phyloP scores from a whole-genome alignment of 2,888 invertebrate species.

The Aspidiotus destructor region DNA sequence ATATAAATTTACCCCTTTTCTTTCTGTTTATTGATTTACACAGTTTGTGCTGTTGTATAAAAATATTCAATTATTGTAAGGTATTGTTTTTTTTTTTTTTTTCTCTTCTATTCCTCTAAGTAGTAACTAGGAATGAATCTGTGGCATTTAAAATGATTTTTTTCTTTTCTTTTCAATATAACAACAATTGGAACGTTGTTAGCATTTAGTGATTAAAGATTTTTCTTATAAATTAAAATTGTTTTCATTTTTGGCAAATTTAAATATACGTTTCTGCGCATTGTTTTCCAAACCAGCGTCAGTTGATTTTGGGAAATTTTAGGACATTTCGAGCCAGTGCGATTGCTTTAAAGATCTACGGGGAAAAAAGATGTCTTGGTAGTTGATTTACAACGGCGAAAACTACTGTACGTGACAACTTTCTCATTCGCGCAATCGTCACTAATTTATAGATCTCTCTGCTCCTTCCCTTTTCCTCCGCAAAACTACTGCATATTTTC shows the following conservation, averaged over 20 bases:
- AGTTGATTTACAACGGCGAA: no score
- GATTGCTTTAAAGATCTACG: no score
- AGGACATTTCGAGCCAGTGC: no score
- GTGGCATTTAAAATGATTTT: constrained; percentile 32
- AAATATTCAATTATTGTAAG: constrained; percentile 28
- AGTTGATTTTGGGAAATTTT: no score
- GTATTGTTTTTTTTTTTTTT: constrained; percentile 26
- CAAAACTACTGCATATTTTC: no score
- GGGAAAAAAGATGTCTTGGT: no score
- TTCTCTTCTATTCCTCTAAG: constrained; percentile 25
- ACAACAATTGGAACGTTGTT: constrained; percentile 31
- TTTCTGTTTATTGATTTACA: constrained; percentile 25
- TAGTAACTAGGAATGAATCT: constrained; percentile 24
- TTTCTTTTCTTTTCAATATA: constrained; percentile 23
- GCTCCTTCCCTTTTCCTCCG: no score
- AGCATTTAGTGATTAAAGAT: constrained; percentile 30
- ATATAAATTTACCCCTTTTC: constrained; percentile 12
- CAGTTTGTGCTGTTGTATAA: constrained; percentile 31
- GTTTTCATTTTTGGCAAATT: neutral
- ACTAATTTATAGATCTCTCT: no score
- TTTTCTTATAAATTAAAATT: constrained; percentile 14
- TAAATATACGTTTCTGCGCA: no score
- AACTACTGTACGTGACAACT: no score
- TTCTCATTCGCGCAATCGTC: no score
- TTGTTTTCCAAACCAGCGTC: no score